Base-by-base conservation (phyloP, 2,797 vertebrate genomes). In the Remorina albescens region DNA sequence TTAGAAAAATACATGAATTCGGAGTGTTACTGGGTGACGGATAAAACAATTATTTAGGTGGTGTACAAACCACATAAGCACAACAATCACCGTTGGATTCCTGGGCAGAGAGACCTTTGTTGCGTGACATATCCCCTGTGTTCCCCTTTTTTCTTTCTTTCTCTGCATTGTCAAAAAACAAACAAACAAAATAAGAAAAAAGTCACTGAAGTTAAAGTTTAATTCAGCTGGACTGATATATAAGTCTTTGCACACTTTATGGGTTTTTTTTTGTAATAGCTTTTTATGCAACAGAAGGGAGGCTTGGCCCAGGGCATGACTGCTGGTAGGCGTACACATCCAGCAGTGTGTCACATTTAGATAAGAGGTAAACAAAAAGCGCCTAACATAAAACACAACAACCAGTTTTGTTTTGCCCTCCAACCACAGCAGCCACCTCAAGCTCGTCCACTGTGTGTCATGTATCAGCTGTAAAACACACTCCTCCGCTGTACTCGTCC, bases 391-490 rank as follows among this genome's bases (percentile, higher is more conserved):
- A 87, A 79, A 44, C 41, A 71, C 70, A 86, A 58, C 73, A 64
- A n/a, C 44, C 66, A 69, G 70, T 82, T 87, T 87, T 88, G 77
- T 87, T 92, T 87, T 91, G 85, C 88, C 92, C 89, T 88, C 70
- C 65, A 92, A 91, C 86, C 74, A 74, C 68, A 74, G 86, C 78
- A 78, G 68, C 67, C 81, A 83, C 78, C 80, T 87, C 71, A 0
- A 71, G 64, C 67, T 69, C 16, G 67, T 85, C 87, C 72, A 70
- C 71, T 72, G 80, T 66, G 65, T 83, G 83, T 78, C 84, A 78
- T 74, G 74, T 81, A 83, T 80, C 81, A 80, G 84, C 83, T 81
- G 68, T 60, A 80, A 90, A 90, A 84, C 83, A 86, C 76, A 70
- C 81, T 80, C 55, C 62, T 81, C 67, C 72, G 72, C 74, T 85